Evolutionary conservation across 1,140 invertebrate species (phyloP).

Genomic region (Piezodorus guildinii): DNA sequence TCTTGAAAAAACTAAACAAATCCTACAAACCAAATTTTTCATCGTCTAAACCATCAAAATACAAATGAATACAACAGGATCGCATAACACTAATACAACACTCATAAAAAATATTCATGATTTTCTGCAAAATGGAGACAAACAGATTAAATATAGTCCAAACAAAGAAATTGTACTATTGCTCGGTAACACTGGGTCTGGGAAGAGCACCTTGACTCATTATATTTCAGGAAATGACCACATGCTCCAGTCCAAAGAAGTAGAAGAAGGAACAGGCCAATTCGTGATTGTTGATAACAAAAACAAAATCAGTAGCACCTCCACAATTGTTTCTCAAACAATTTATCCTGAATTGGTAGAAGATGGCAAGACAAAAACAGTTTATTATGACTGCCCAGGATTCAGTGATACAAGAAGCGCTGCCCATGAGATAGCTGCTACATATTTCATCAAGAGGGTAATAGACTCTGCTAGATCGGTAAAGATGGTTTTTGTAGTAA

Average conservation of each 20-base stretch:
- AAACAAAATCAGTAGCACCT: slow-evolving; percentile 14
- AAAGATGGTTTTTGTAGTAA: slow-evolving; percentile 26
- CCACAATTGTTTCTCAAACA: slow-evolving; percentile 24
- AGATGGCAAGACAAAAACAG: not conserved
- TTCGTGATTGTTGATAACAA: slow-evolving; percentile 14
- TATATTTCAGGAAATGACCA: slow-evolving; percentile 23
- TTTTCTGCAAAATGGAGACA: not conserved
- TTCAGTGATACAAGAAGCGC: slow-evolving; percentile 27
- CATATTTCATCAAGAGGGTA: slow-evolving; percentile 27
- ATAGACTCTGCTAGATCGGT: slow-evolving; percentile 19
- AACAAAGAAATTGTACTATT: slow-evolving; percentile 22
- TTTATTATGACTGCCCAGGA: slow-evolving; percentile 27
- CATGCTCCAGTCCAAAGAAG: not conserved
- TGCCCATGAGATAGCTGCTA: slow-evolving; percentile 24
- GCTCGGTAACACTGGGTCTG: slow-evolving; percentile 27
- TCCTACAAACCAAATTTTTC: too few species aligned
- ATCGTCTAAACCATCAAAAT: too few species aligned
- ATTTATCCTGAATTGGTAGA: slow-evolving; percentile 9
- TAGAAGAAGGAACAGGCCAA: not conserved
- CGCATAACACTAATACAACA: too few species aligned
- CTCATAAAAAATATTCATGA: not conserved
- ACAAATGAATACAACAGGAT: too few species aligned
- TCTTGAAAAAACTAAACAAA: too few species aligned
- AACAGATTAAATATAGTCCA: not conserved
- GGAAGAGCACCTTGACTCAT: slow-evolving; percentile 27